Percentiles rank a stretch among this genome's conserved stretches.
These are phyloP conservation scores for Clunio marinus DNA, from an alignment of 2,888 invertebrate species.

Conservation along the genomic window DNA sequence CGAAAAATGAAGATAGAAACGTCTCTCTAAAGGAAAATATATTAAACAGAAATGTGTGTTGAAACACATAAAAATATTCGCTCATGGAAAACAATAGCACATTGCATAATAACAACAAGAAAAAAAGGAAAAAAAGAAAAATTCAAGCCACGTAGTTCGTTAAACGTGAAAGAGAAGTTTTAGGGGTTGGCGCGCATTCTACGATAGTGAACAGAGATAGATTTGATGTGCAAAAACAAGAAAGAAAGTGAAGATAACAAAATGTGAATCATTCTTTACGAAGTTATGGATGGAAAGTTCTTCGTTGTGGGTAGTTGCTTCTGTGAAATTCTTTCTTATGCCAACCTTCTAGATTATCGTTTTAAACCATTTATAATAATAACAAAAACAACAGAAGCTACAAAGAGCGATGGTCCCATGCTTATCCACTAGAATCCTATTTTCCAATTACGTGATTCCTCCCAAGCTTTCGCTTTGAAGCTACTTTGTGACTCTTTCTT, in stretches of 20 bases:
- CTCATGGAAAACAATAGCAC: conserved; percentile 4
- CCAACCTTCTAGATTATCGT: not conserved
- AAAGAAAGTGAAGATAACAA: not conserved
- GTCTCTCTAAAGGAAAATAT: conserved; percentile 1
- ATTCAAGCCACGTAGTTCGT: conserved; percentile 36
- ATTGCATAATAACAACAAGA: not conserved
- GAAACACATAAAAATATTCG: conserved; percentile 33
- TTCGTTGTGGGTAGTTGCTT: not conserved
- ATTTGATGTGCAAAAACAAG: not conserved
- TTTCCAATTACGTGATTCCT: conserved; percentile 31
- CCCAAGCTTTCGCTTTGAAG: not conserved
- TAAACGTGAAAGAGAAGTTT: conserved; percentile 30
- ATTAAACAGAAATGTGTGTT: not conserved
- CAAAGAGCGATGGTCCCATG: conserved; percentile 9
- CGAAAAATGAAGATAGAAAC: not conserved
- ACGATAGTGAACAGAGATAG: too few species aligned
- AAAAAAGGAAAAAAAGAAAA: not conserved
- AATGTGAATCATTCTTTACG: conserved; percentile 7
- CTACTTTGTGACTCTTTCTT: not conserved
- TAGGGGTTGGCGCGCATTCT: not conserved
- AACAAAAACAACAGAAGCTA: too few species aligned
- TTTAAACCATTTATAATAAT: too few species aligned
- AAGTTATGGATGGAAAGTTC: not conserved
- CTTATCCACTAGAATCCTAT: conserved; percentile 21
- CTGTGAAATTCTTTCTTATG: not conserved